Percentiles rank a stretch among this genome's conserved stretches.
These are phyloP conservation scores for Geococcyx californianus DNA, from an alignment of 2,113 vertebrate genomes.

Conservation along the genomic window DNA sequence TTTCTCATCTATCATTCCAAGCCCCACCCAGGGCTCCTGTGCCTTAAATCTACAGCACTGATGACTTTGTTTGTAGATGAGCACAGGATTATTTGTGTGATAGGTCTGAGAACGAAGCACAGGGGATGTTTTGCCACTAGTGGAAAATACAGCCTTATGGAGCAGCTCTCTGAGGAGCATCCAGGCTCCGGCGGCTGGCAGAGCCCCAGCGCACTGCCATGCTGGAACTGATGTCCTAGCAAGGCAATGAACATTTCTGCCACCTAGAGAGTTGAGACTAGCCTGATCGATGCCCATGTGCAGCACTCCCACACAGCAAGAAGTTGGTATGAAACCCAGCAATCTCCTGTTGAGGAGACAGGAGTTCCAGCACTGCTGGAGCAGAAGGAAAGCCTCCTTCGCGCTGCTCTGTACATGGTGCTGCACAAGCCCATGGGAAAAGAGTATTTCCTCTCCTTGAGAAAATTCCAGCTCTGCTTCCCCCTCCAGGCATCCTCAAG, in stretches of 20 bases:
- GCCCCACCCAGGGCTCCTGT: neutral
- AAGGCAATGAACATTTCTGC: neutral
- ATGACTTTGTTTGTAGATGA: neutral
- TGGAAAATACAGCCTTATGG: neutral
- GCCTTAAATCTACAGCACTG: neutral
- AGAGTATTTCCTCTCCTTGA: neutral
- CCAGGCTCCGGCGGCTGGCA: neutral
- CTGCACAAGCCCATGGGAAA: neutral
- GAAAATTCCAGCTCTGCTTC: neutral
- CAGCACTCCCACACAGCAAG: neutral
- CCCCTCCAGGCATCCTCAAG: neutral
- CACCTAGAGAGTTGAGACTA: neutral
- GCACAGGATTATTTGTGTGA: neutral
- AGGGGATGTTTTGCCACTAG: neutral
- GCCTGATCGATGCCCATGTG: neutral
- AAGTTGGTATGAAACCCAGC: neutral
- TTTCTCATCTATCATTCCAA: neutral
- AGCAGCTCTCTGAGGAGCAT: neutral
- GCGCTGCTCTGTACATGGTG: accelerated
- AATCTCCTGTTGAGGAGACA: neutral
- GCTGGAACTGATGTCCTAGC: neutral
- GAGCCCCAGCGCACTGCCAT: neutral
- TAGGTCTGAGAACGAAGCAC: neutral
- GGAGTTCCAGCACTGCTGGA: neutral
- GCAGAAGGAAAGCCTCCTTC: accelerated